Conservation (phyloP, 2,888 invertebrate species). For the Aromia moschata region DNA sequence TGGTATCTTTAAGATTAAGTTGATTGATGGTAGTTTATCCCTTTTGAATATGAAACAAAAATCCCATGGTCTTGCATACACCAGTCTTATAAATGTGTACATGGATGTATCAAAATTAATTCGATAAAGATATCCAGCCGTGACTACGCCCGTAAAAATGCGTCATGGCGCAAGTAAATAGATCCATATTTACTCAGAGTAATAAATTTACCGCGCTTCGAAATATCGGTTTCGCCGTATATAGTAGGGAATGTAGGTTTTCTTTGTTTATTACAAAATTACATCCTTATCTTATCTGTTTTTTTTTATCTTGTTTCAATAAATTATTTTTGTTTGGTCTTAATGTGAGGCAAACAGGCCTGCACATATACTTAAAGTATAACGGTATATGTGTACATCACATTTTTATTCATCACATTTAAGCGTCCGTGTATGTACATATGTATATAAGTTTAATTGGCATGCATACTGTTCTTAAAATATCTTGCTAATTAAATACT, state of each 20-base stretch:
- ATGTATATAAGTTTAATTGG: too few relatives aligned
- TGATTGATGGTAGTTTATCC: too few relatives aligned
- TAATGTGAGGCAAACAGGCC: constrained; percentile 6
- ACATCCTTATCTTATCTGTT: constrained; percentile 9
- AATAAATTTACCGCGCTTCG: neutral
- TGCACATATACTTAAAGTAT: neutral
- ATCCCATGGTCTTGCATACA: too few relatives aligned
- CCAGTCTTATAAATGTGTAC: too few relatives aligned
- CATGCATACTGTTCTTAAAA: too few relatives aligned
- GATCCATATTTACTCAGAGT: constrained; percentile 4
- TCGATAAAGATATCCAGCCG: too few relatives aligned
- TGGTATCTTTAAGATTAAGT: too few relatives aligned
- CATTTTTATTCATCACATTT: too few relatives aligned
- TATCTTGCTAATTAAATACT: too few relatives aligned
- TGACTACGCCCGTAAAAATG: neutral
- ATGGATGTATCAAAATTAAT: neutral
- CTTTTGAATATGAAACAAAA: too few relatives aligned
- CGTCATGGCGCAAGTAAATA: neutral
- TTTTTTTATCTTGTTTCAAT: constrained; percentile 9
- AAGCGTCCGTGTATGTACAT: too few relatives aligned
- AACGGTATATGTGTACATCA: neutral
- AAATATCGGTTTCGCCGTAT: neutral
- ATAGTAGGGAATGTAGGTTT: constrained; percentile 3
- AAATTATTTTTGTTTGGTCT: constrained; percentile 4
- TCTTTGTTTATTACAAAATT: constrained; percentile 16